Evolutionary conservation across 1,140 invertebrate species (phyloP).

Genomic region (Trichonephila inaurata): DNA sequence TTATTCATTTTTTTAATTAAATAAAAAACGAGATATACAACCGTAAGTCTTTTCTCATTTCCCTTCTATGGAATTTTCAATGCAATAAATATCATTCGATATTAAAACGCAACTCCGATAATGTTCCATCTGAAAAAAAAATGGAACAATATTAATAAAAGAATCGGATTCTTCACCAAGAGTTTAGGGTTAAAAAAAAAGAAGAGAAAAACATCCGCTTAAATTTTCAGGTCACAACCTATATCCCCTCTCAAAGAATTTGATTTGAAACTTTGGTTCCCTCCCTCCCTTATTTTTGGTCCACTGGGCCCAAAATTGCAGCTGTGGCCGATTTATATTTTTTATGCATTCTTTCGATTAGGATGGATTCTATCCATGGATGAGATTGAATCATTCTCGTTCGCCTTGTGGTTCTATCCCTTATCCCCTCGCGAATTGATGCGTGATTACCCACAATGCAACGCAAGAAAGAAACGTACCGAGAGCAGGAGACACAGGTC

Average conservation of each 20-base stretch:
- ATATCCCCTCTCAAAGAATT: conserved; percentile 34
- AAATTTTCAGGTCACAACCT: conserved; percentile 34
- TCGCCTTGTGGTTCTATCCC: conserved; percentile 7
- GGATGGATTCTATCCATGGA: conserved; percentile 16
- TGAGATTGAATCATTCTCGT: conserved; percentile 37
- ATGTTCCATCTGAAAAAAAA: neutral
- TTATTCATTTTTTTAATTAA: too few species aligned
- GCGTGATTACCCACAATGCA: conserved; percentile 14
- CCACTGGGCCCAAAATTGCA: conserved; percentile 49
- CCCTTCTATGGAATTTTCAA: neutral
- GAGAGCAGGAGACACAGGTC: neutral
- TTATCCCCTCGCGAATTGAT: conserved; percentile 44
- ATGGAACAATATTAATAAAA: conserved; percentile 21
- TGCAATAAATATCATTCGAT: neutral
- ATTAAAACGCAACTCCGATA: neutral
- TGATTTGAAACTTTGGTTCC: conserved; percentile 60
- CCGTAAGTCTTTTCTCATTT: neutral
- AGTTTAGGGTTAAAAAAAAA: neutral
- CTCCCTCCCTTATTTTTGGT: neutral
- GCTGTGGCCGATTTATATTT: conserved; percentile 50
- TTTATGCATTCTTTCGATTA: conserved; percentile 57
- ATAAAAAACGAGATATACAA: too few species aligned
- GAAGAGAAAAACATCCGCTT: neutral
- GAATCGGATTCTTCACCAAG: neutral
- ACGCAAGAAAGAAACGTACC: neutral